These are phyloP conservation scores for Coryphaenoides rupestris DNA, from an alignment of 2,113 vertebrate genomes.

Conservation along the genomic window DNA sequence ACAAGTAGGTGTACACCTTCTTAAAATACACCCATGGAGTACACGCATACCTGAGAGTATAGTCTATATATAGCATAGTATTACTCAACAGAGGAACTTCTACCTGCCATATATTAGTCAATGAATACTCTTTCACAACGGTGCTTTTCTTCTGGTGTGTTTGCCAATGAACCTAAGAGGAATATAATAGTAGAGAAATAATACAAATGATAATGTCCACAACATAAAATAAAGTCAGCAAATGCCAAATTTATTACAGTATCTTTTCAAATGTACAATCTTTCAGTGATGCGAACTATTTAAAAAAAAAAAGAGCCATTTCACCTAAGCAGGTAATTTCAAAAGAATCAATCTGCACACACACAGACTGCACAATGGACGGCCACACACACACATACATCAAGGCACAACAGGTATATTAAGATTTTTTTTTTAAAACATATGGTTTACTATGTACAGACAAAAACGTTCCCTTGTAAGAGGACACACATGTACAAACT, in stretches of 20 bases:
- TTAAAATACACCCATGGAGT: too few relatives aligned
- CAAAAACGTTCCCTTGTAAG: too few relatives aligned
- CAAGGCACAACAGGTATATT: conserved; percentile 15
- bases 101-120: too few relatives aligned
- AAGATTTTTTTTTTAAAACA: conserved; percentile 7
- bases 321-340: conserved; percentile 19
- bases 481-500: too few relatives aligned
- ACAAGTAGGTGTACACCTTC: too few relatives aligned
- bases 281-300: conserved; percentile 40
- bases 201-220: not conserved
- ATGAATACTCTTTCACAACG: too few relatives aligned
- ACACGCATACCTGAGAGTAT: too few relatives aligned
- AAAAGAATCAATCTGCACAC: conserved; percentile 15
- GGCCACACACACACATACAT: conserved; percentile 41
- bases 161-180: too few relatives aligned
- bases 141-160: too few relatives aligned
- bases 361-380: conserved; percentile 41
- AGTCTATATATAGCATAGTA: too few relatives aligned
- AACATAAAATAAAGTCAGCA: conserved; percentile 15
- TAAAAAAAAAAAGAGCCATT: conserved; percentile 36
- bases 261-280: conserved; percentile 67
- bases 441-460: too few relatives aligned
- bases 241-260: conserved; percentile 39
- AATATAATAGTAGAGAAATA: not conserved
- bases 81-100: too few relatives aligned